Evolutionary conservation across 2,113 vertebrate species (phyloP).

Genomic region (Ptyas mucosa): DNA sequence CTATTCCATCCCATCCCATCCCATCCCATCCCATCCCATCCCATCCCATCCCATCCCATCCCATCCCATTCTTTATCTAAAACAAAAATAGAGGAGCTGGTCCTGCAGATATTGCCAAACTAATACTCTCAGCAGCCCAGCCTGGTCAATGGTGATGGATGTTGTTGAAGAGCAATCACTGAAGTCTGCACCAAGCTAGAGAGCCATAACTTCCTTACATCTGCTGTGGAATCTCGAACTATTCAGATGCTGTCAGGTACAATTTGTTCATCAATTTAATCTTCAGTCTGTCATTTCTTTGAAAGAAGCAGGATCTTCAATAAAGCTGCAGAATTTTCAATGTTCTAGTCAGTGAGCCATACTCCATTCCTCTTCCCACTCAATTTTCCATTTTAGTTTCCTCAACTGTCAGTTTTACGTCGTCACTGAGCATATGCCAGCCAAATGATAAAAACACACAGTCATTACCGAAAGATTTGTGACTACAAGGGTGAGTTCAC

Average conservation of each 20-base stretch:
- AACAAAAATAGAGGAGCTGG: not conserved
- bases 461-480: not conserved
- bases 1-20: no score
- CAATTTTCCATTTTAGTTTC: constrained; percentile 1
- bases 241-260: not conserved
- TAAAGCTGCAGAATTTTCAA: not conserved
- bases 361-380: not conserved
- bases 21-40: fast-evolving
- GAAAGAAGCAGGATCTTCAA: not conserved
- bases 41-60: no score
- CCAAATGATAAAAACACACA: not conserved
- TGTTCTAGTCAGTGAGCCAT: not conserved
- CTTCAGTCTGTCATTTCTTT: not conserved
- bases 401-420: not conserved
- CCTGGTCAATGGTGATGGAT: not conserved
- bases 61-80: not conserved
- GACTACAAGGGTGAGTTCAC: not conserved
- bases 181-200: not conserved
- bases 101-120: not conserved
- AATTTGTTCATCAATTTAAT: not conserved
- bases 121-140: not conserved
- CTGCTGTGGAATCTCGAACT: not conserved
- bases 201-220: not conserved
- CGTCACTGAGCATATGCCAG: not conserved
- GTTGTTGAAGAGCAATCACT: not conserved